Evolutionary conservation across 2,888 invertebrate genomes (phyloP).

Genomic region (Drosophila rellima): DNA sequence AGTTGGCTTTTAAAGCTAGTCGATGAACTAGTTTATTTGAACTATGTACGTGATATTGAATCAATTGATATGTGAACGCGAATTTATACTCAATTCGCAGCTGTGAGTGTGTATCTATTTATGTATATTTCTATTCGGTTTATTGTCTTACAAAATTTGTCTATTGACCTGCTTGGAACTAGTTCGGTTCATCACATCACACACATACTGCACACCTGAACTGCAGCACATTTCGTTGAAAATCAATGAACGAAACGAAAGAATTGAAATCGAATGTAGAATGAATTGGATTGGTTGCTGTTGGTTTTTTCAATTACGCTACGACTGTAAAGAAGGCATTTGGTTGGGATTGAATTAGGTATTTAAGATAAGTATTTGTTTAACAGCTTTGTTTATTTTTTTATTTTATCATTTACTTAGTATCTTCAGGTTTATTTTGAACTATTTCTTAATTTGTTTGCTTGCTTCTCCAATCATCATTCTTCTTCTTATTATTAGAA

Average conservation of each 20-base stretch:
- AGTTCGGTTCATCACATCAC: constrained; percentile 48
- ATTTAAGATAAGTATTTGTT: constrained; percentile 29
- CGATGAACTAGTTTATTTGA: constrained; percentile 48
- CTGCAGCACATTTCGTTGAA: constrained; percentile 26
- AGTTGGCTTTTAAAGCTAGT: constrained; percentile 39
- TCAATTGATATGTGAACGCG: constrained; percentile 53
- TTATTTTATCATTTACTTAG: constrained; percentile 17
- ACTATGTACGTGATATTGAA: constrained; percentile 37
- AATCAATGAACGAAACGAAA: neutral
- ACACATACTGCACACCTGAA: neutral
- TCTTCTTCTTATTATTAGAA: constrained; percentile 1
- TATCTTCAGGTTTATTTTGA: constrained; percentile 41
- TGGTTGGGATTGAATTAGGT: constrained; percentile 52
- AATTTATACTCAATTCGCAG: constrained; percentile 51
- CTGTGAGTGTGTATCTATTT: constrained; percentile 23
- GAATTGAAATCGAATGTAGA: neutral
- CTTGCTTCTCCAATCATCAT: constrained; percentile 15
- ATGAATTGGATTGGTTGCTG: constrained; percentile 8
- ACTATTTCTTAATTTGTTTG: constrained; percentile 42
- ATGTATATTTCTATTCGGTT: constrained; percentile 40
- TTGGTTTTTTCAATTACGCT: constrained; percentile 35
- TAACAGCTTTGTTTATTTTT: constrained; percentile 28
- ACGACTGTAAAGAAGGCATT: constrained; percentile 65
- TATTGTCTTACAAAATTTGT: constrained; percentile 53
- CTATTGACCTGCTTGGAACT: constrained; percentile 50